Conservation (phyloP, 2,888 invertebrate species). For the Athetis lepigone region DNA sequence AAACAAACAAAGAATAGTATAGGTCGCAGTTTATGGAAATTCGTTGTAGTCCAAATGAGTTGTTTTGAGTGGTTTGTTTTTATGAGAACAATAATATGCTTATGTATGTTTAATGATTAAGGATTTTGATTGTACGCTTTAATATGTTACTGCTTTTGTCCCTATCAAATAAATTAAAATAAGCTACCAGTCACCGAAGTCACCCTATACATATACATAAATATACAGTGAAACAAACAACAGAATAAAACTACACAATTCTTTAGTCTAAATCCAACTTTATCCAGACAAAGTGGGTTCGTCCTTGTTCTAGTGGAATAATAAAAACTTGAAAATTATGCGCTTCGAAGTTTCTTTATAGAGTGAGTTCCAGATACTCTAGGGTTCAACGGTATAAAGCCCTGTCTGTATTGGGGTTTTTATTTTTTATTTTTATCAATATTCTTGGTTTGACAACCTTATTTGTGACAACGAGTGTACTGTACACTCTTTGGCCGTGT, state of each 20-base stretch:
- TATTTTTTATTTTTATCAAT: slow-evolving; percentile 47
- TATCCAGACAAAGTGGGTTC: slow-evolving; percentile 52
- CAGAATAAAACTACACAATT: slow-evolving; percentile 44
- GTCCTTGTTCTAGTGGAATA: slow-evolving; percentile 56
- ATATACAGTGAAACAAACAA: slow-evolving; percentile 7
- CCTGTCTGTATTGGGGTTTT: slow-evolving; percentile 52
- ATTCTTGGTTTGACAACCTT: slow-evolving; percentile 31
- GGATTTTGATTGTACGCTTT: too few relatives aligned
- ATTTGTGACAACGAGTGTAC: slow-evolving; percentile 6
- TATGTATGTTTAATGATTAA: too few relatives aligned
- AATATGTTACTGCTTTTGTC: too few relatives aligned
- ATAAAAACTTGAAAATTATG: slow-evolving; percentile 70
- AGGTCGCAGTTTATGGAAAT: too few relatives aligned
- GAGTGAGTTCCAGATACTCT: slow-evolving; percentile 59
- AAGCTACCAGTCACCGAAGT: too few relatives aligned
- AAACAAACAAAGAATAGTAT: too few relatives aligned
- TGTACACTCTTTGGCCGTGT: neutral
- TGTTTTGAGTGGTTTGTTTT: too few relatives aligned
- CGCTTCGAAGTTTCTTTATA: slow-evolving; percentile 69
- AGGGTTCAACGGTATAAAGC: slow-evolving; percentile 60
- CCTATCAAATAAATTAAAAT: too few relatives aligned
- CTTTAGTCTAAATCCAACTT: slow-evolving; percentile 48
- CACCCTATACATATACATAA: neutral
- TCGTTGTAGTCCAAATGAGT: too few relatives aligned
- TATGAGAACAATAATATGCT: too few relatives aligned